Base-by-base conservation (phyloP, 64 coral and sea anemone species). In the Montipora capricornis region DNA sequence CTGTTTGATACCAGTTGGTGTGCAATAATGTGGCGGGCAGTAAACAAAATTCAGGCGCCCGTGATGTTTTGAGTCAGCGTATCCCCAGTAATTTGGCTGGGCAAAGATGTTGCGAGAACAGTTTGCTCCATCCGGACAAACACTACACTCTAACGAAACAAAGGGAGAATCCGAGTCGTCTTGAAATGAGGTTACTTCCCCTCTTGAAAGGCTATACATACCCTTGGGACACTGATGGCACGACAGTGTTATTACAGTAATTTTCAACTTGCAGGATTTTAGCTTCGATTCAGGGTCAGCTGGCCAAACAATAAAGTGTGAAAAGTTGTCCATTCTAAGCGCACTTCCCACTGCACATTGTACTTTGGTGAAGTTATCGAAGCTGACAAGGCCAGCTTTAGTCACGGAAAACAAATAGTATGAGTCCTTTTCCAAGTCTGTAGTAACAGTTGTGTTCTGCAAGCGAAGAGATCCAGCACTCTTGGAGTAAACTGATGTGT, bases 11-110 rank as follows among this genome's bases (percentile, higher is more conserved):
- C 17, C 58, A 45, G 47, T n/a, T 86, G 64, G 82, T 50, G 9
- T 73, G 84, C 92, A 93, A 44, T 93, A 93, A 20, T 81, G 6
- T 81, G 85, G 74, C 47, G 92, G 92, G 26, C 92, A 93, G 50
- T 82, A 53, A 45, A 57, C 87, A 52, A 93, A 93, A 46, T 80
- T 93, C 8, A 93, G 62, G 11, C 24, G 37, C 0, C 14, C 46
- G 57, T 60, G 75, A 29, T 73, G 1, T 5, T 59, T 55, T 8
- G 26, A 80, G 2, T 67, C 74, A 8, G n/a, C 37, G 26, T 88
- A 93, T 48, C 92, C 92, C 92, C 92, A 93, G 49, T 80, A 88
- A 49, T 93, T 88, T 12, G 80, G 74, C 44, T 76, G 50, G 47
- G 83, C 87, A n/a, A 68, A 24, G 66, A 93, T 88, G 24, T 93